phyloP scores from a whole-genome alignment of 2,797 vertebrate genomes.

The Chiloscyllium punctatum region DNA sequence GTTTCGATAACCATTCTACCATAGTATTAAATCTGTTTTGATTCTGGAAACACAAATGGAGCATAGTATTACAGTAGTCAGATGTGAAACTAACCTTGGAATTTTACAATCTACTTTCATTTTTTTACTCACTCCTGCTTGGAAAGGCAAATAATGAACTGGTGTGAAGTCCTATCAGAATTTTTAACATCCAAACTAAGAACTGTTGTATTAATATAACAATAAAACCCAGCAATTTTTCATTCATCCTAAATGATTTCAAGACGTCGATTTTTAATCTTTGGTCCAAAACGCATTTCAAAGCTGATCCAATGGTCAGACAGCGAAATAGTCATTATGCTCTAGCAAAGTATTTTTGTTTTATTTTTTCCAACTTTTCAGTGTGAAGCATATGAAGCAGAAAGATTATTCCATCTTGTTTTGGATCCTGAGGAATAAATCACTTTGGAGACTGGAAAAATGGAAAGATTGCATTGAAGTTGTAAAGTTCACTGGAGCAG shows the following conservation, averaged over 20 bases:
- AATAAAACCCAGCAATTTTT: background rate
- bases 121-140: background rate
- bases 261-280: background rate
- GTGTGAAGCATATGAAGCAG: background rate
- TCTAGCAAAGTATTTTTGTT: background rate
- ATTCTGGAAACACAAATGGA: background rate
- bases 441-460: conserved; percentile 12
- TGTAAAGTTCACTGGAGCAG: conserved; percentile 34
- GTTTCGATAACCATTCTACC: background rate
- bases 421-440: conserved; percentile 12
- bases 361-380: background rate
- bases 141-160: background rate
- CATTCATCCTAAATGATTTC: background rate
- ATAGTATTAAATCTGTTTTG: background rate
- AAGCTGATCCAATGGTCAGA: background rate
- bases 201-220: background rate
- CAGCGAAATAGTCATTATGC: background rate
- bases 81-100: conserved; percentile 5
- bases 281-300: background rate
- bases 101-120: background rate
- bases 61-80: background rate
- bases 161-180: background rate
- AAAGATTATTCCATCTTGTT: background rate
- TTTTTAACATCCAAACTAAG: background rate
- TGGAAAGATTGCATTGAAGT: conserved; percentile 20